Evolutionary conservation across 2,888 invertebrate genomes (phyloP), one percentile per base, ranked within the genome.

Genomic region (Macrosiphum euphorbiae): DNA sequence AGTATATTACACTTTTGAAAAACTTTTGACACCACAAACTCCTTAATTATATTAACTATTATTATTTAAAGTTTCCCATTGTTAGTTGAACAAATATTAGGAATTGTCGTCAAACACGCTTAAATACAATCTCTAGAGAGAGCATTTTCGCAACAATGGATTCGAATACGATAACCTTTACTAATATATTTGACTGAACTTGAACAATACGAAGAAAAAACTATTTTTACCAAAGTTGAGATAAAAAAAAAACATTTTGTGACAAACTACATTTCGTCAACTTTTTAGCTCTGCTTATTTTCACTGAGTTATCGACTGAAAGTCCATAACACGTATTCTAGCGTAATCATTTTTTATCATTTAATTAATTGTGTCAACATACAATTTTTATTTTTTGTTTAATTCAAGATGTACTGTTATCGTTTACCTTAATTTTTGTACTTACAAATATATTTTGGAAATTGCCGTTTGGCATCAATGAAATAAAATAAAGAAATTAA

Each of bases 1-100:
- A 58, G 44, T 89, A 44, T 20, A 35, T 52, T 78, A 55, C 41
- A 55, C n/a, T 91, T 78, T 84, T 55, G 84, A 67, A 85, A 91
- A 91, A 91, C 61, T 47, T 86, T 86, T 26, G 3, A 35, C 61
- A n/a, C n/a, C 47, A 86, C 91, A 47, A 85, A 58, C 61, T 91
- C 24, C 84, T 91, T 91, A 91, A 91, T 84, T 84, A 84, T 52
- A 28, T 35, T 47, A 92, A 86, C 26, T 50, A n/a, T 85, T 85
- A 91, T 84, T 85, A 61, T 92, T 92, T 87, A 58, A 61, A 61
- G 44, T 86, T 35, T 47, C 26, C 47, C 86, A 61, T 87, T 87
- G 86, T 92, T 87, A 50, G 35, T 50, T 52, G n/a, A 92, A 92
- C 44, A 87, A 44, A 61, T 92, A 87, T 87, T 86, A 86, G 47